These are phyloP conservation scores for Callaeas wilsoni DNA, from an alignment of 2,113 vertebrate genomes.

Conservation along the genomic window DNA sequence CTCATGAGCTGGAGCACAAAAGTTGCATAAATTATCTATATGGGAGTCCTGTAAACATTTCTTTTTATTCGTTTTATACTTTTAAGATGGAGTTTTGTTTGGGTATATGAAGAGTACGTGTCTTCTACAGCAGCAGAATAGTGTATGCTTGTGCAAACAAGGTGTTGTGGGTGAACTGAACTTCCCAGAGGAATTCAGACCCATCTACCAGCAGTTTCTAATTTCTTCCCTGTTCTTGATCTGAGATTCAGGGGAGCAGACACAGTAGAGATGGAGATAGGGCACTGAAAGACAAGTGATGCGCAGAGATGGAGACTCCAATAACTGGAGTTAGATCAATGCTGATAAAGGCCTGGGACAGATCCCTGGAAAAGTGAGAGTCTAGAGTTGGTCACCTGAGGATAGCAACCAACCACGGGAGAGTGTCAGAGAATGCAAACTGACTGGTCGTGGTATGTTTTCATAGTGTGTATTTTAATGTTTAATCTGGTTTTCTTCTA, in stretches of 20 bases:
- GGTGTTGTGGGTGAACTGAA: neutral
- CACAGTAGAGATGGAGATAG: neutral
- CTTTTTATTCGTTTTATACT: neutral
- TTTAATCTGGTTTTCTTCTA: neutral
- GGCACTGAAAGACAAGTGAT: neutral
- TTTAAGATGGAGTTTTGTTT: neutral
- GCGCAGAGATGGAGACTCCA: neutral
- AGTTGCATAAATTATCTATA: neutral
- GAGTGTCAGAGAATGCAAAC: neutral
- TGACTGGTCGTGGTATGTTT: neutral
- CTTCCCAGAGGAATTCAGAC: neutral
- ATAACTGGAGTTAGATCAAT: neutral
- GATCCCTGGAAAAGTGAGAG: neutral
- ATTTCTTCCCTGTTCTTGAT: neutral
- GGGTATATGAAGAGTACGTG: neutral
- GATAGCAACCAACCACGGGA: neutral
- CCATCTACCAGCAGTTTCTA: neutral
- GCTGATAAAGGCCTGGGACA: neutral
- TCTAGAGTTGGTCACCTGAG: neutral
- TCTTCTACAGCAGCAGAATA: neutral
- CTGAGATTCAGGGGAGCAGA: neutral
- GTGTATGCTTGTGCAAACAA: neutral
- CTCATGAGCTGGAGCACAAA: neutral
- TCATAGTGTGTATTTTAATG: neutral
- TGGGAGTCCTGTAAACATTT: neutral